Conservation (phyloP, 92 coral and sea anemone species). For the Pocillopora meandrina region DNA sequence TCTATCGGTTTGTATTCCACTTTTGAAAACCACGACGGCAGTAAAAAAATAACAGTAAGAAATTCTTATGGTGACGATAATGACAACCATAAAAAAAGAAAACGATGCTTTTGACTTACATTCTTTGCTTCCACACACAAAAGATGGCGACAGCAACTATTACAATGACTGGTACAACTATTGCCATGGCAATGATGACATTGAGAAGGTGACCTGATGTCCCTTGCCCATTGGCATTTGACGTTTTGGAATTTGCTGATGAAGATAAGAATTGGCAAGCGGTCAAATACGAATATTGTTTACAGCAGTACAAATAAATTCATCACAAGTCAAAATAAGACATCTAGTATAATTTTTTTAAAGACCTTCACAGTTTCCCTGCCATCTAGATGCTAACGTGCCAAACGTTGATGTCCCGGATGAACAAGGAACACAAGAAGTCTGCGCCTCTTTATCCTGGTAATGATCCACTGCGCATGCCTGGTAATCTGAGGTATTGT, state of each 20-base stretch:
- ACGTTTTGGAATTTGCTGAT: neutral
- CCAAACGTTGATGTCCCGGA: constrained; percentile 45
- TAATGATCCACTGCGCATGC: constrained; percentile 54
- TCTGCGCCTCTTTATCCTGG: constrained; percentile 52
- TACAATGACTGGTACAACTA: neutral
- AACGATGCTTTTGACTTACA: neutral
- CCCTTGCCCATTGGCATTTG: neutral
- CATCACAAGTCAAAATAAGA: neutral
- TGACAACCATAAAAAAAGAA: no score
- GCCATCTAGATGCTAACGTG: constrained; percentile 10
- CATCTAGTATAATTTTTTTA: neutral
- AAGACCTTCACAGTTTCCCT: constrained; percentile 21
- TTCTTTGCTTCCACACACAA: neutral
- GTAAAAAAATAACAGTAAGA: no score
- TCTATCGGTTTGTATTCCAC: no score
- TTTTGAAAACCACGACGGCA: no score
- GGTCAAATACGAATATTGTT: neutral
- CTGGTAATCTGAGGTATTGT: constrained; percentile 30
- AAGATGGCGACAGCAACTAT: neutral
- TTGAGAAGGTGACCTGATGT: neutral
- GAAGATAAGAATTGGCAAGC: no score
- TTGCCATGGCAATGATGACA: neutral
- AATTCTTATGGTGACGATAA: no score
- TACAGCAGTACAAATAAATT: neutral
- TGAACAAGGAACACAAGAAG: constrained; percentile 48